These are phyloP conservation scores for Adelges cooleyi DNA, from an alignment of 1,140 invertebrate genomes.

Conservation along the genomic window DNA sequence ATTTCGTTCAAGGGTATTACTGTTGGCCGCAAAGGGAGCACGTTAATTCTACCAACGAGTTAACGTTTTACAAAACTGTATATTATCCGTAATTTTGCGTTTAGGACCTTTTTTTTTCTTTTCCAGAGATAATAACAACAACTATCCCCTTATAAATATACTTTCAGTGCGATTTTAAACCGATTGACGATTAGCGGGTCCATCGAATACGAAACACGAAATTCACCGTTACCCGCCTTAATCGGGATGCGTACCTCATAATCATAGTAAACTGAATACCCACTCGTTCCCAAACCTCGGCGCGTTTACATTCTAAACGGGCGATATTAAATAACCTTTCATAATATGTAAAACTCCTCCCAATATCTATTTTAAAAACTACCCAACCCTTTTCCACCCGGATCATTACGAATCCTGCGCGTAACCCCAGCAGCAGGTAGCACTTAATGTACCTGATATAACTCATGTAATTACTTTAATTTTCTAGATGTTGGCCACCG, in stretches of 20 bases:
- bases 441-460: background rate
- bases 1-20: no score
- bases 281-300: background rate
- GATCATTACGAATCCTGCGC: background rate
- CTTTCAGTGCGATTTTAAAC: background rate
- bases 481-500: slow-evolving; percentile 9
- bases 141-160: slow-evolving; percentile 9
- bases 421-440: background rate
- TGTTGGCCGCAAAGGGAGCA: no score
- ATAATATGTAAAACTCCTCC: slow-evolving; percentile 5
- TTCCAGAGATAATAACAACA: background rate
- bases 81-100: no score
- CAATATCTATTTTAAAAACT: background rate
- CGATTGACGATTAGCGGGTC: background rate
- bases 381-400: background rate
- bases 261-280: slow-evolving; percentile 11
- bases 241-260: background rate
- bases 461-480: background rate
- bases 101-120: background rate
- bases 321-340: background rate
- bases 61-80: no score
- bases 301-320: background rate
- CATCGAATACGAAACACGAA: background rate
- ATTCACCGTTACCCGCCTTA: slow-evolving; percentile 14
- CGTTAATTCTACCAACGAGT: no score